phyloP scores from a whole-genome alignment of 2,113 vertebrate species.

The Pipa parva region DNA sequence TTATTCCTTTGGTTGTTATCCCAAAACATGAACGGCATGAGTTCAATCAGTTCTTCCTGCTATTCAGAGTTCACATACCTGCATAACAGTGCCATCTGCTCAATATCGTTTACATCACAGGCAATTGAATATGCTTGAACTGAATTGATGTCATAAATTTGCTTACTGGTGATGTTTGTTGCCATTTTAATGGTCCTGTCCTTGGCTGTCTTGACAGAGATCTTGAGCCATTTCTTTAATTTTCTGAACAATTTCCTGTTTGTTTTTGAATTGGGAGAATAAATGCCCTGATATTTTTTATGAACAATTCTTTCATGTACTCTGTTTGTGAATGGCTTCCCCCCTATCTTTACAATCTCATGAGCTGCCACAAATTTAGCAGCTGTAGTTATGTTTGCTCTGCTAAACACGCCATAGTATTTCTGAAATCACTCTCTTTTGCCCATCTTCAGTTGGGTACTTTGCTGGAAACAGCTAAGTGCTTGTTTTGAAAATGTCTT shows the following conservation, averaged over 20 bases:
- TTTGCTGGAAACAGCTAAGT: background rate
- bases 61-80: background rate
- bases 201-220: background rate
- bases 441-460: background rate
- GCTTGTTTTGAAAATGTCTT: background rate
- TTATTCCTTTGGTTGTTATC: background rate
- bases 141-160: too few species aligned
- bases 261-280: background rate
- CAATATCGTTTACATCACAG: too few species aligned
- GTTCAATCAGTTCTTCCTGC: background rate
- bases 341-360: background rate
- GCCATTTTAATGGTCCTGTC: conserved; percentile 2
- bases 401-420: background rate
- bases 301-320: background rate
- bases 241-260: background rate
- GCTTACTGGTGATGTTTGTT: background rate
- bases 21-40: background rate
- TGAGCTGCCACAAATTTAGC: background rate
- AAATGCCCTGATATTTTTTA: background rate
- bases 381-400: background rate
- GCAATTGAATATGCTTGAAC: too few species aligned
- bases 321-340: background rate
- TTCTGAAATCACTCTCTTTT: too few species aligned
- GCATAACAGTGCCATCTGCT: background rate
- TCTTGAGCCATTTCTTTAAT: background rate